Base-by-base conservation (phyloP, 2,888 invertebrate genomes). In the Hypomecis atomaria region DNA sequence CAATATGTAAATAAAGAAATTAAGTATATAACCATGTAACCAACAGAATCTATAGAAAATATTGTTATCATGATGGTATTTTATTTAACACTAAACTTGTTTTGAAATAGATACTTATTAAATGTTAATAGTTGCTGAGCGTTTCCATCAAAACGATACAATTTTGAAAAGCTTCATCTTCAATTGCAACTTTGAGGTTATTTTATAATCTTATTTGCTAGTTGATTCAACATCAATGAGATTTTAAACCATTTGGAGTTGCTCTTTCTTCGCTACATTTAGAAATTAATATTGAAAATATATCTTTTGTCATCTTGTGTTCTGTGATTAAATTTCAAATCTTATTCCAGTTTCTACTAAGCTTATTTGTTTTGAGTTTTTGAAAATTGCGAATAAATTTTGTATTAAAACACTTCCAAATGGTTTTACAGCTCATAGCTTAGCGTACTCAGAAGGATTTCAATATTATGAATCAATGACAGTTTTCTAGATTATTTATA, bases 91-190 rank as follows among this genome's bases (percentile, higher is more conserved):
- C 75, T n/a, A n/a, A n/a, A n/a, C n/a, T 79, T 77, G 23, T 67
- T 78, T 80, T 79, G 59, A 77, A 68, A 78, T 56, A 42, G 56
- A 42, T 45, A 59, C 23, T 37, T 72, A 74, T 75, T 72, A 57
- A 55, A 48, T 43, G 71, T 77, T 77, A 72, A 77, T 80, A 76
- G 77, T 78, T 78, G 72, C 78, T 74, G 75, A 76, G 76, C 74
- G 74, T 77, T 73, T 76, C 74, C 73, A 71, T 72, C 64, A 75
- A 75, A 47, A 71, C 70, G 71, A 76, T 75, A 73, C 72, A 71
- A 67, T 78, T 78, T 77, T 78, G 69, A 78, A 77, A 73, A 77
- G 83, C 83, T 84, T 84, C 60, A 59, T 67, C 77, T 83, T 76
- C 75, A 76, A 71, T 77, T 79, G 85, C 78, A 81, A 86, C 84